Evolutionary conservation across 2,113 vertebrate genomes (phyloP).

Genomic region (Anarrhichthys ocellatus): DNA sequence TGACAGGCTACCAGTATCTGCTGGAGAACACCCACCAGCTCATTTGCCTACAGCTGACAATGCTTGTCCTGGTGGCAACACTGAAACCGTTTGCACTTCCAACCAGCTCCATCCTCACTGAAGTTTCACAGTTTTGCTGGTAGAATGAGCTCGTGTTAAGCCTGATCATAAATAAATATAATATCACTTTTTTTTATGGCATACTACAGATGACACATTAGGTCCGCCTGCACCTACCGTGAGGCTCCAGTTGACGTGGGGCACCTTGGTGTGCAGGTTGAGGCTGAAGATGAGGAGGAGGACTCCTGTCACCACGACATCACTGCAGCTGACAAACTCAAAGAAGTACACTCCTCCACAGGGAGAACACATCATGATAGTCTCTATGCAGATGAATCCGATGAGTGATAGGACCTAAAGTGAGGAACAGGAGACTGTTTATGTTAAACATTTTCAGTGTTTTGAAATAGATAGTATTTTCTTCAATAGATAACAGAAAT

Average conservation of each 20-base stretch:
- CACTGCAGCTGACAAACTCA: constrained; percentile 98
- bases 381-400: constrained; percentile 97
- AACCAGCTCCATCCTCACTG: constrained; percentile 1
- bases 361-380: constrained; percentile 94
- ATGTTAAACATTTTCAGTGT: not conserved
- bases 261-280: constrained; percentile 92
- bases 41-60: constrained; percentile 70
- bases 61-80: constrained; percentile 47
- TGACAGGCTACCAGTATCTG: constrained; percentile 60
- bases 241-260: constrained; percentile 96
- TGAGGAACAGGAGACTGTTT: not conserved
- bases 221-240: constrained; percentile 84
- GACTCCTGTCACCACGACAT: constrained; percentile 92
- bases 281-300: constrained; percentile 94
- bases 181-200: too few relatives aligned
- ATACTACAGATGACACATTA: not conserved
- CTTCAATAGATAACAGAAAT: not conserved
- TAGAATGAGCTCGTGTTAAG: not conserved
- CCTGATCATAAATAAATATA: not conserved
- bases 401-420: constrained; percentile 90
- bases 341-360: constrained; percentile 98
- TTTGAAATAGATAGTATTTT: too few relatives aligned
- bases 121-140: not conserved
- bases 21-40: constrained; percentile 66
- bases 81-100: constrained; percentile 15